Base-by-base conservation (phyloP, 2,113 vertebrate genomes). In the Athene cunicularia region DNA sequence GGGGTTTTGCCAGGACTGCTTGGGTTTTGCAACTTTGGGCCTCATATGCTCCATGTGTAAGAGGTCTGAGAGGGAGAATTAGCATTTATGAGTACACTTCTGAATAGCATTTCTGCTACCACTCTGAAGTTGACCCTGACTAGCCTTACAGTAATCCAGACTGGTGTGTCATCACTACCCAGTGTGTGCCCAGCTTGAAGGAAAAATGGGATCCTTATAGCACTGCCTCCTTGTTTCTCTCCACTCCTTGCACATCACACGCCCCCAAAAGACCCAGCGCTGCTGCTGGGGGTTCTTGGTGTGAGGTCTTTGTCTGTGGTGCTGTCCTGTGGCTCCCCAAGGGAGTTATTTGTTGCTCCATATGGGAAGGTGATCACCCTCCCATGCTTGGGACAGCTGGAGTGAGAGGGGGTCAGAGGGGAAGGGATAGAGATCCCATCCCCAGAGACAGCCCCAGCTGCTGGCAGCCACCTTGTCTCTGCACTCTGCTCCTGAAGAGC, bases 181-280 rank as follows among this genome's bases (percentile, higher is more conserved):
- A 63, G 26, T 0, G 0, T 14, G 27, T 92, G 30, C 22, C 9
- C 6, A 58, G 7, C 17, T 33, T 47, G 21, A 22, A 52, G 30
- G 41, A 60, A 49, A 91, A 79, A 71, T 3, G 4, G 21, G n/a
- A 60, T 58, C 39, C 55, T 62, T 66, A 32, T 4, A 74, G 22
- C 47, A 19, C n/a, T 74, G 15, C 9, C 24, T 75, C 22, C 37
- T 45, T 39, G 18, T 62, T 84, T 74, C 12, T 9, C 12, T 72
- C 18, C 8, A 4, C 5, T 43, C 33, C 68, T 52, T 72, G 50
- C 28, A 39, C 28, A 39, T 80, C 47, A 47, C 24, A 14, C 3
- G 4, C 11, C 5, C 2, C 5, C 6, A 13, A 74, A 43, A 55
- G 33, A 3, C 17, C 22, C 27, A 56, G 33, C 35, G 41, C 21